Conservation (phyloP, 2,888 invertebrate species). For the Ectemnius cavifrons region DNA sequence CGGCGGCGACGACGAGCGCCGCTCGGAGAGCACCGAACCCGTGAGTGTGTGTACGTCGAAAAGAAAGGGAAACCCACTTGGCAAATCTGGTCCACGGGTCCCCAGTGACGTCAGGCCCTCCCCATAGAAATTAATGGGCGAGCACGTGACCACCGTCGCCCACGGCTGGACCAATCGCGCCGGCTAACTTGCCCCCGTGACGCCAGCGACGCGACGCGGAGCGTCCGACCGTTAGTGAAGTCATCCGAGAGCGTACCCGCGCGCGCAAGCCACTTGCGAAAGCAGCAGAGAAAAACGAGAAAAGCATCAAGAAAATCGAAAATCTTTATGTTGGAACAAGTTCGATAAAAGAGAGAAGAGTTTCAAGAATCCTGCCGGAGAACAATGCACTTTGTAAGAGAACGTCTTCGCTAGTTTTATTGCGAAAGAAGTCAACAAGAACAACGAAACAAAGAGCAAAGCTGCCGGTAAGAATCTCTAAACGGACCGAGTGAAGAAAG, state of each 20-base stretch:
- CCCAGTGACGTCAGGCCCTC: slow-evolving; percentile 57
- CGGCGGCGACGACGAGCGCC: too few species aligned
- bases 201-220: slow-evolving; percentile 42
- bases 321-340: too few species aligned
- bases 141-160: slow-evolving; percentile 57
- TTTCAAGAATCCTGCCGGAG: too few species aligned
- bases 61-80: slow-evolving; percentile 58
- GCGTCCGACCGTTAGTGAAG: slow-evolving; percentile 54
- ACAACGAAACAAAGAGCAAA: too few species aligned
- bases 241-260: slow-evolving; percentile 35
- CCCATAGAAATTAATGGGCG: slow-evolving; percentile 61
- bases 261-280: slow-evolving; percentile 46
- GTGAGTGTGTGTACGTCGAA: slow-evolving; percentile 31
- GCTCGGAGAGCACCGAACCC: slow-evolving; percentile 43
- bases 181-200: slow-evolving; percentile 51
- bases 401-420: too few species aligned
- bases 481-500: too few species aligned
- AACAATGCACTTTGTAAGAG: too few species aligned
- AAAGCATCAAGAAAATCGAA: background rate
- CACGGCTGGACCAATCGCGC: slow-evolving; percentile 52
- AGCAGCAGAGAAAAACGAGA: slow-evolving; percentile 27
- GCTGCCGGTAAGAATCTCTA: too few species aligned
- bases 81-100: slow-evolving; percentile 58
- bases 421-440: too few species aligned
- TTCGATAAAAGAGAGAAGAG: too few species aligned